Evolutionary conservation across 2,113 vertebrate species (phyloP).

Genomic region (Neopipo cinnamomea): DNA sequence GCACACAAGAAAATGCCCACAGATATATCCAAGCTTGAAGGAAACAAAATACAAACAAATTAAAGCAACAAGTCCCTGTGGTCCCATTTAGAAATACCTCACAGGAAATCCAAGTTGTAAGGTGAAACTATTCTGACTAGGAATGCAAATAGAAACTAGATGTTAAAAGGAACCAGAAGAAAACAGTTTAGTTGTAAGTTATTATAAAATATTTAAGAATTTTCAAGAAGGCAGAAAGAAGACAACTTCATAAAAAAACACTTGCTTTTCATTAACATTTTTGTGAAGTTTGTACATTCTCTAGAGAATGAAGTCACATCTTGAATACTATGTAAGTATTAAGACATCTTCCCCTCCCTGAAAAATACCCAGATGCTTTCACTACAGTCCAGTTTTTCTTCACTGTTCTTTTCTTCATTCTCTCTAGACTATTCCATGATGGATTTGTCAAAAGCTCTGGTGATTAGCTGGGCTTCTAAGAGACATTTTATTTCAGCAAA

Average conservation of each 20-base stretch:
- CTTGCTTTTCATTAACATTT: not conserved
- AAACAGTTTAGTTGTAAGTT: not conserved
- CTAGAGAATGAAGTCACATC: not conserved
- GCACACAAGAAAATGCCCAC: not conserved
- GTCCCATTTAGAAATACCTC: not conserved
- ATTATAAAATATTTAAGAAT: not conserved
- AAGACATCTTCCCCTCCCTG: not conserved
- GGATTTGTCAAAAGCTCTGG: not conserved
- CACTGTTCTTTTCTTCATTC: not conserved
- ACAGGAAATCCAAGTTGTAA: not conserved
- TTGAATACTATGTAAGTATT: not conserved
- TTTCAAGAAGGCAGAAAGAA: not conserved
- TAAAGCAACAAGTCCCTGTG: not conserved
- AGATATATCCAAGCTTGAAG: not conserved
- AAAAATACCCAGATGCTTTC: not conserved
- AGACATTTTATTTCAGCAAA: not conserved
- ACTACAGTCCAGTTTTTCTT: not conserved
- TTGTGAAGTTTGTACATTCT: not conserved
- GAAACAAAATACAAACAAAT: conserved; percentile 34
- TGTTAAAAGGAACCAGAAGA: not conserved
- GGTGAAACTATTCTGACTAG: not conserved
- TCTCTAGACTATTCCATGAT: not conserved
- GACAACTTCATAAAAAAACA: not conserved
- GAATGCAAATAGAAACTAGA: not conserved
- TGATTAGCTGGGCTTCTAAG: not conserved